These are phyloP conservation scores for Tautogolabrus adspersus DNA, from an alignment of 2,113 vertebrate genomes.

Conservation along the genomic window DNA sequence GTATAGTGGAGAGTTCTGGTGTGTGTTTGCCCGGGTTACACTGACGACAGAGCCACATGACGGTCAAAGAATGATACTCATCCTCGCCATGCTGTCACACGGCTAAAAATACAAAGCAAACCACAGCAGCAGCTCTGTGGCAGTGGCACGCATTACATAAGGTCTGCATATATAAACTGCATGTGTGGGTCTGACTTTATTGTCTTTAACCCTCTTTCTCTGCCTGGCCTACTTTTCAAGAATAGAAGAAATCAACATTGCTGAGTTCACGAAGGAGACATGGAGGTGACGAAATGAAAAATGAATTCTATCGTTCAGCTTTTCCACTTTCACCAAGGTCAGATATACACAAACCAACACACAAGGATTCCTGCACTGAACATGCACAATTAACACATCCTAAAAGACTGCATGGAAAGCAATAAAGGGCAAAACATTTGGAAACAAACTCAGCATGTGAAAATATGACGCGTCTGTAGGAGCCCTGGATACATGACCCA, in stretches of 20 bases:
- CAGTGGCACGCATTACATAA: slow-evolving; percentile 37
- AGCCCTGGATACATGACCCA: too few relatives aligned
- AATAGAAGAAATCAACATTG: slow-evolving; percentile 7
- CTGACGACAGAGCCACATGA: slow-evolving; percentile 29
- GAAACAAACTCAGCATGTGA: too few relatives aligned
- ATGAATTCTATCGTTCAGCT: background rate
- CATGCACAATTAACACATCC: too few relatives aligned
- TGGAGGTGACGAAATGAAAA: slow-evolving; percentile 8
- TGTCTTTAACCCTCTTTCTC: slow-evolving; percentile 9
- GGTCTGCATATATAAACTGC: slow-evolving; percentile 23
- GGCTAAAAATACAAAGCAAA: slow-evolving; percentile 65
- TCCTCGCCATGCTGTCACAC: slow-evolving; percentile 45
- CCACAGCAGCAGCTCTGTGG: slow-evolving; percentile 15
- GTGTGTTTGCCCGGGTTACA: slow-evolving; percentile 1
- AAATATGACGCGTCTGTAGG: too few relatives aligned
- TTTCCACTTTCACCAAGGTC: background rate
- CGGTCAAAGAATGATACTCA: slow-evolving; percentile 52
- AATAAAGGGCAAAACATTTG: too few relatives aligned
- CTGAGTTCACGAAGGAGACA: background rate
- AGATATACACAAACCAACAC: background rate
- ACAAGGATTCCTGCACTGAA: too few relatives aligned
- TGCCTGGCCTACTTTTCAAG: slow-evolving; percentile 37
- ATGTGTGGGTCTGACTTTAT: slow-evolving; percentile 26
- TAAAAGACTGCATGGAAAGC: too few relatives aligned
- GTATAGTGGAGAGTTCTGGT: slow-evolving; percentile 13